Percentiles rank a stretch among this genome's conserved stretches.
phyloP scores from a whole-genome alignment of 2,797 vertebrate species.

The Squalus acanthias region DNA sequence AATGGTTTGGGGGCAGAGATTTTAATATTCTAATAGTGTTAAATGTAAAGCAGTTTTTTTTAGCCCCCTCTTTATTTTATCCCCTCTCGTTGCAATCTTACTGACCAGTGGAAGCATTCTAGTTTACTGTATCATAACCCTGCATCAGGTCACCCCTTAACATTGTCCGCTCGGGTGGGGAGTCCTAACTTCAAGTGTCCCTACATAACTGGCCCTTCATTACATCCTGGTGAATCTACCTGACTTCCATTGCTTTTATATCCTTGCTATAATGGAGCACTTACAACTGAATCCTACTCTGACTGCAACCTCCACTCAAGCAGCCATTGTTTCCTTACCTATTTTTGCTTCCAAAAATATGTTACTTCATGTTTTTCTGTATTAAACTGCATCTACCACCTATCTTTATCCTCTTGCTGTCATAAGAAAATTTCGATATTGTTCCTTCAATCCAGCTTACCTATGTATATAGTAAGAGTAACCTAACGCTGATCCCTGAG shows the following conservation, averaged over 20 bases:
- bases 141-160: neutral
- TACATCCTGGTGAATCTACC: neutral
- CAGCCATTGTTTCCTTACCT: neutral
- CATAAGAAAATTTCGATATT: neutral
- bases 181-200: neutral
- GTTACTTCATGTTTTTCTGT: neutral
- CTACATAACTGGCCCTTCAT: neutral
- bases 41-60: neutral
- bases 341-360: neutral
- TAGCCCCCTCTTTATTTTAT: too few relatives aligned
- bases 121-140: neutral
- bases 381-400: neutral
- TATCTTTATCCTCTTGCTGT: neutral
- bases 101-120: too few relatives aligned
- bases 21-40: neutral
- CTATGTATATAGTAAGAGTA: neutral
- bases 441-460: neutral
- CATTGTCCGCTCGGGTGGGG: neutral
- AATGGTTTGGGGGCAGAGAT: neutral
- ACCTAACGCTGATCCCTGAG: neutral
- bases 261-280: too few relatives aligned
- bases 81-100: neutral
- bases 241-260: neutral
- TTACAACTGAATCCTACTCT: neutral
- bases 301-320: neutral